Evolutionary conservation across 2,888 invertebrate species (phyloP).

Genomic region (Lasioglossum marginatum): DNA sequence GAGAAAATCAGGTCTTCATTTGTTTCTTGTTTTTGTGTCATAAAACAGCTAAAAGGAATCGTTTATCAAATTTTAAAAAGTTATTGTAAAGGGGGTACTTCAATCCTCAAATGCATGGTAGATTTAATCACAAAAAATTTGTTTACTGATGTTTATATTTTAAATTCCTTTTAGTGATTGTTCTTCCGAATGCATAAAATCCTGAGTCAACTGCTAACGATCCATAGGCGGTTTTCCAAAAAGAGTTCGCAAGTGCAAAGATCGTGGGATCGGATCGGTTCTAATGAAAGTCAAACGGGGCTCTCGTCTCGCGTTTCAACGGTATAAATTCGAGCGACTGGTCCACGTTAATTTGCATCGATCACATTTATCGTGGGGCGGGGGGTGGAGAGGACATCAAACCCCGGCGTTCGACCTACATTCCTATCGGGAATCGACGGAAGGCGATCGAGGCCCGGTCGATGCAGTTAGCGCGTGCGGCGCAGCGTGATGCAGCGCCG

Average conservation of each 20-base stretch:
- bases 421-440: conserved; percentile 41
- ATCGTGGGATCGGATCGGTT: neutral
- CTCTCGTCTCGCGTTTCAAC: conserved; percentile 5
- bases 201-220: neutral
- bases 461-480: conserved; percentile 41
- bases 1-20: too few relatives aligned
- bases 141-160: neutral
- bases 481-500: conserved; percentile 21
- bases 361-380: conserved; percentile 22
- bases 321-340: conserved; percentile 32
- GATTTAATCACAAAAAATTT: too few relatives aligned
- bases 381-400: neutral
- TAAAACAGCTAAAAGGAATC: too few relatives aligned
- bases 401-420: conserved; percentile 39
- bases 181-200: neutral
- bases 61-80: too few relatives aligned
- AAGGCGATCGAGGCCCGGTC: conserved; percentile 45
- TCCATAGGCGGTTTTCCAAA: neutral
- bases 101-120: too few relatives aligned
- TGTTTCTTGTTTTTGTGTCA: too few relatives aligned
- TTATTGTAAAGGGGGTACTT: too few relatives aligned
- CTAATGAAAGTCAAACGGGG: neutral
- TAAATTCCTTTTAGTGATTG: neutral
- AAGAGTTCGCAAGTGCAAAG: neutral
- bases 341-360: conserved; percentile 46